Evolutionary conservation across 2,888 invertebrate genomes (phyloP).

Genomic region (Chaetoderma sp.): DNA sequence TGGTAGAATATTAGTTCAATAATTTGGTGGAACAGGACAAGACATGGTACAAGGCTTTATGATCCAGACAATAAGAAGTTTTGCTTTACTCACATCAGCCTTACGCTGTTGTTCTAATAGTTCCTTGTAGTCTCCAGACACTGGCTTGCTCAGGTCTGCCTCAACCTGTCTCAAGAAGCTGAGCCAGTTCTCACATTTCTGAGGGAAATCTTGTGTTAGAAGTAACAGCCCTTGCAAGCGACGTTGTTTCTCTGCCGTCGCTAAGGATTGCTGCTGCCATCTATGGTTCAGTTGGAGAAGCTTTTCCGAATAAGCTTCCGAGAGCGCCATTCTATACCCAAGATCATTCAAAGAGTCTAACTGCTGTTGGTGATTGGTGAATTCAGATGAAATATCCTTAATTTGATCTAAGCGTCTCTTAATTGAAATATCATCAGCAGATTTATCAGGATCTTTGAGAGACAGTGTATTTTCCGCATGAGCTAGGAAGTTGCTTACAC

Average conservation of each 20-base stretch:
- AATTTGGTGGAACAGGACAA: too few species aligned
- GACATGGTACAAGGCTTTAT: too few species aligned
- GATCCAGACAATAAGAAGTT: too few species aligned
- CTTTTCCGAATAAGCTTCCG: conserved; percentile 46
- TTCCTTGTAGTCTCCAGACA: conserved; percentile 58
- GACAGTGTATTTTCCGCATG: conserved; percentile 47
- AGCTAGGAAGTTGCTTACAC: conserved; percentile 52
- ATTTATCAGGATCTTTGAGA: conserved; percentile 49
- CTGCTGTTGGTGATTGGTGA: conserved; percentile 40
- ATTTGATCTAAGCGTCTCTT: conserved; percentile 54
- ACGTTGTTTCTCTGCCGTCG: conserved; percentile 51
- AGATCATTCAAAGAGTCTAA: conserved; percentile 61
- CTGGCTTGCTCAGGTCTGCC: conserved; percentile 54
- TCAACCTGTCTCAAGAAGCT: conserved; percentile 62
- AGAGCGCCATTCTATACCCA: conserved; percentile 60
- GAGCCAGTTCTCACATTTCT: conserved; percentile 66
- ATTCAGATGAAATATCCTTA: conserved; percentile 37
- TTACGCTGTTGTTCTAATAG: conserved; percentile 59
- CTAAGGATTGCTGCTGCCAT: conserved; percentile 54
- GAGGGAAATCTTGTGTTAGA: conserved; percentile 61
- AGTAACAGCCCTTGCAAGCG: conserved; percentile 55
- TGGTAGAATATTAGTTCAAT: too few species aligned
- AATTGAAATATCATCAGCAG: conserved; percentile 53
- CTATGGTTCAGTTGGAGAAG: conserved; percentile 58
- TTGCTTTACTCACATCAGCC: too few species aligned